Conservation (phyloP, 2,113 vertebrate genomes). For the Otocyon megalotis region DNA sequence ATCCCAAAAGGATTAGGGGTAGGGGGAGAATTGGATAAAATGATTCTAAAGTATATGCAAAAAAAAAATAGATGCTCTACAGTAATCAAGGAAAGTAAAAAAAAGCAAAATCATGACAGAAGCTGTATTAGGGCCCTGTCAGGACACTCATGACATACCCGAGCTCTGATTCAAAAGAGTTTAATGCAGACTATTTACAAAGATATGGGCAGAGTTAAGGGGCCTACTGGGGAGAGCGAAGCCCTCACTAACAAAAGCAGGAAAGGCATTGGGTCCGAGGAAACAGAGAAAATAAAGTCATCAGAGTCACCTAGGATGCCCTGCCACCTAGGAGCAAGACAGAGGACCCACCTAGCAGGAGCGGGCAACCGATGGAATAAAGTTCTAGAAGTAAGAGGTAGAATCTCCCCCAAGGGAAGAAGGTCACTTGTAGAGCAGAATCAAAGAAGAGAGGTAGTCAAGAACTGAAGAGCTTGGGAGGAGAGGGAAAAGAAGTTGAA, state of each 20-base stretch:
- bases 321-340: background rate
- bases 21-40: background rate
- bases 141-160: background rate
- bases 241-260: background rate
- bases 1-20: background rate
- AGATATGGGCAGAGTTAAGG: background rate
- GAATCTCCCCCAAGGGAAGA: background rate
- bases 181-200: background rate
- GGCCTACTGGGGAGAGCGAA: background rate
- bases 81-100: background rate
- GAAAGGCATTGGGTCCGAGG: background rate
- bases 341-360: background rate
- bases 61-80: background rate
- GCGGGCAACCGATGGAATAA: background rate
- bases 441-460: background rate
- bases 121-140: background rate
- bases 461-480: background rate
- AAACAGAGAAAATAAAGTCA: background rate
- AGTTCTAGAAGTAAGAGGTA: background rate
- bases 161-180: background rate
- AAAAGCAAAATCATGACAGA: background rate
- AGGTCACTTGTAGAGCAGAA: background rate
- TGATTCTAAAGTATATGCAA: background rate
- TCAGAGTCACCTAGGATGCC: background rate
- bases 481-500: background rate